Evolutionary conservation across 2,888 invertebrate genomes (phyloP).

Genomic region (Eupithecia insigniata): DNA sequence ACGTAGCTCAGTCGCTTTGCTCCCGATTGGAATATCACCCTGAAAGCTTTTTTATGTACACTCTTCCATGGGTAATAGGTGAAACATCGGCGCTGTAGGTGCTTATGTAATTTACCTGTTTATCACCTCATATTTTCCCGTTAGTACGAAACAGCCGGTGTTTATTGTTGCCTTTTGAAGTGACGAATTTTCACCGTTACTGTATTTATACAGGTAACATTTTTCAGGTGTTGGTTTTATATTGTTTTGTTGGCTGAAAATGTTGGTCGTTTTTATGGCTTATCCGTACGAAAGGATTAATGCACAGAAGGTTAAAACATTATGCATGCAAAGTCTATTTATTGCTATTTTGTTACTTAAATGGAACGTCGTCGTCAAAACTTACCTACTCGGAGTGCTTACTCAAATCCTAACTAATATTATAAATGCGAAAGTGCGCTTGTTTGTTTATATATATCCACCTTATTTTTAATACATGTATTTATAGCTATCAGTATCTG

Average conservation of each 20-base stretch:
- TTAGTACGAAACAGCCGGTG: slow-evolving; percentile 39
- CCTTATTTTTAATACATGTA: too few relatives aligned
- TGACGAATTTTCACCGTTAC: slow-evolving; percentile 34
- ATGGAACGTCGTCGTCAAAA: neutral
- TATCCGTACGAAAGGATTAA: slow-evolving; percentile 2
- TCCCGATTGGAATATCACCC: slow-evolving; percentile 67
- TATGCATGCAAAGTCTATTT: neutral
- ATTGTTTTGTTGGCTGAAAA: slow-evolving; percentile 7
- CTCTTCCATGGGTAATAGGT: slow-evolving; percentile 61
- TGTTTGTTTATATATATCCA: too few relatives aligned
- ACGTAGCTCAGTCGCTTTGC: slow-evolving; percentile 61
- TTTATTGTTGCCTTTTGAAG: slow-evolving; percentile 41
- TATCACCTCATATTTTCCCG: slow-evolving; percentile 51
- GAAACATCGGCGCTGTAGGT: slow-evolving; percentile 55
- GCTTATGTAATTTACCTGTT: slow-evolving; percentile 55
- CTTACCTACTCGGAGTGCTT: neutral
- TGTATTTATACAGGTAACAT: slow-evolving; percentile 12
- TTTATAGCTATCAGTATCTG: too few relatives aligned
- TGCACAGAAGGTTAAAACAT: neutral
- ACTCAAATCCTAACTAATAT: too few relatives aligned
- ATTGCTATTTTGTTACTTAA: neutral
- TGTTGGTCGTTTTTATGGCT: slow-evolving; percentile 10
- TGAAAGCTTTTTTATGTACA: slow-evolving; percentile 72
- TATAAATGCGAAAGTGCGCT: too few relatives aligned
- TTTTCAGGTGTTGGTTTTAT: slow-evolving; percentile 13